phyloP scores from a whole-genome alignment of 2,113 vertebrate species.

The Ramphastos sulfuratus region DNA sequence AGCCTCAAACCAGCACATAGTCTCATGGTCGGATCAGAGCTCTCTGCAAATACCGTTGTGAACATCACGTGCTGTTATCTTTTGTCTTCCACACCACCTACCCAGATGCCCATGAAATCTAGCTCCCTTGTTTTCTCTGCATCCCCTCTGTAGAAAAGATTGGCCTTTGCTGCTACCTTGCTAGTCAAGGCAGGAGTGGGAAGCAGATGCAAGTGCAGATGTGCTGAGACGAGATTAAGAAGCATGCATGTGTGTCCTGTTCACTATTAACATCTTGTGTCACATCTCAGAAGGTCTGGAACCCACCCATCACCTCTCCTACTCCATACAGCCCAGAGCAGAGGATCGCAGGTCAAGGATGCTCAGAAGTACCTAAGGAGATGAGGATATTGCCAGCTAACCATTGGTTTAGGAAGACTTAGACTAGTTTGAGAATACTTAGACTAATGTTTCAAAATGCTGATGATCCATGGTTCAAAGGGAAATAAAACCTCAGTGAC shows the following conservation, averaged over 20 bases:
- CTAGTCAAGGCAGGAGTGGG: background rate
- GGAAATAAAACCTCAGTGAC: background rate
- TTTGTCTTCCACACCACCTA: background rate
- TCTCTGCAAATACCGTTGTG: background rate
- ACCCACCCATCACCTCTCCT: background rate
- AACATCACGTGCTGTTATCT: accelerated
- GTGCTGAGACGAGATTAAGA: background rate
- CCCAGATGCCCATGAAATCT: background rate
- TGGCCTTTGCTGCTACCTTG: background rate
- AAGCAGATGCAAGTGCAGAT: background rate
- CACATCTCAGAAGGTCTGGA: background rate
- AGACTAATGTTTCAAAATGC: background rate
- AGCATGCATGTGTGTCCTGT: background rate
- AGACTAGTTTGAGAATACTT: background rate
- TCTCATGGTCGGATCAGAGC: background rate
- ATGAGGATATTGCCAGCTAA: background rate
- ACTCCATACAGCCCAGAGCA: background rate
- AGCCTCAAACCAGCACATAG: too few species aligned
- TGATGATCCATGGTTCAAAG: background rate
- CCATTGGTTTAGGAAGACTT: background rate
- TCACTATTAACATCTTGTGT: background rate
- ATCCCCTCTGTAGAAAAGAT: background rate
- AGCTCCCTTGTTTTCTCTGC: background rate
- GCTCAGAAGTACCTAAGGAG: background rate
- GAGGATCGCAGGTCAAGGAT: background rate